Evolutionary conservation across 2,113 vertebrate genomes (phyloP), one percentile per base, ranked within the genome.

Genomic region (Halcyon malimbica): DNA sequence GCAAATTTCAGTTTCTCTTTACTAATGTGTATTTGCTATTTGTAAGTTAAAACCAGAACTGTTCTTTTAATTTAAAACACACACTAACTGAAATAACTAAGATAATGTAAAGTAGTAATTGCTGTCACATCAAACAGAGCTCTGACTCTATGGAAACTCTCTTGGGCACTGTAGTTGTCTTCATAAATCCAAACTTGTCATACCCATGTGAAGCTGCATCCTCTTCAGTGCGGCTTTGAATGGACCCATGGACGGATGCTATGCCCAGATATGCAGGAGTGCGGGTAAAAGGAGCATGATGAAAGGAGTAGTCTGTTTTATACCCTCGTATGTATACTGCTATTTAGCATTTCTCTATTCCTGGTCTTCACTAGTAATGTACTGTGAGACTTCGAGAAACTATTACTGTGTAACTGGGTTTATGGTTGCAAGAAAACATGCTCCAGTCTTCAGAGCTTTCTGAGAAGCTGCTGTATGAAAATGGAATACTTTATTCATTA

Each of bases 141-240:
- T 73, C 18, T 74, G 51, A 42, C 51, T 74, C 57, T 69, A 0
- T n/a, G 44, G 31, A 70, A 59, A 28, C 23, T 75, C 50, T 71
- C 51, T 70, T 81, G 67, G 37, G 18, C 11, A 5, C 46, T 39
- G 37, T 35, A 42, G 28, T 68, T 90, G 15, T 46, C 39, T 88
- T 78, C 35, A 8, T 79, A 33, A 76, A 73, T 76, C 31, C 63
- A 59, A 46, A 50, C 13, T 44, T 2, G 0, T n/a, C n/a, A 10
- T 71, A n/a, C 5, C 2, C 0, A 0, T 62, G 14, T 0, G 0
- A 67, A 85, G 14, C 39, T 6, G 9, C 29, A 20, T 89, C 21
- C 5, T 57, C 19, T 56, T 65, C 1, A 1, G 10, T 78, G 50
- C 50, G 35, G 23, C n/a, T 63, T 57, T 92, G 71, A 39, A 16